These are phyloP conservation scores for Cataglyphis livida DNA, from an alignment of 2,888 invertebrate species.

Conservation along the genomic window DNA sequence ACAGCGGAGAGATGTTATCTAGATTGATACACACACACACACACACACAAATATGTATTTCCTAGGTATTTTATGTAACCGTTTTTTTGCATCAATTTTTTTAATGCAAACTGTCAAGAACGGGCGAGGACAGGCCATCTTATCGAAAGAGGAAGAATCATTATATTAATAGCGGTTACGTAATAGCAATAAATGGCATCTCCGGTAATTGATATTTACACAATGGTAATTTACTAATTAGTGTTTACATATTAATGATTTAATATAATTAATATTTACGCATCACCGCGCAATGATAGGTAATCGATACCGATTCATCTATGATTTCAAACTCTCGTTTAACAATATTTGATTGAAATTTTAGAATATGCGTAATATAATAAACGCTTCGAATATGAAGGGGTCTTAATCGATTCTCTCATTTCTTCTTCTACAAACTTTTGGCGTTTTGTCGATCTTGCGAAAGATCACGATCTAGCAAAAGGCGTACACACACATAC, in stretches of 20 bases:
- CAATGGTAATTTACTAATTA: conserved; percentile 45
- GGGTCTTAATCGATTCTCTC: not conserved
- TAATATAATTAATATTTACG: conserved; percentile 46
- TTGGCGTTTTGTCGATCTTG: not conserved
- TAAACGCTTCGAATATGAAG: not conserved
- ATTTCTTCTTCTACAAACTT: not conserved
- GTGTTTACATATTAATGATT: conserved; percentile 30
- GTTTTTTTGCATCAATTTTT: not conserved
- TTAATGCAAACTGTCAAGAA: not conserved
- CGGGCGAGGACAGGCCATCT: not conserved
- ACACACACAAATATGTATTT: not conserved
- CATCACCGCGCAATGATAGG: conserved; percentile 33
- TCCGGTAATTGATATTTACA: conserved; percentile 43
- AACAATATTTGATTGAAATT: conserved; percentile 6
- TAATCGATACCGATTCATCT: conserved; percentile 32
- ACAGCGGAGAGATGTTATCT: too few relatives aligned
- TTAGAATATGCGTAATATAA: not conserved
- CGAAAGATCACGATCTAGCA: not conserved
- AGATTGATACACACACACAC: too few relatives aligned
- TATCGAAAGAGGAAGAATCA: not conserved
- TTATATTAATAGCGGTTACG: conserved; percentile 14
- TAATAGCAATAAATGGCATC: conserved; percentile 12
- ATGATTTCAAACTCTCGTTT: conserved; percentile 19
- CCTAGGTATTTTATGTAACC: not conserved
- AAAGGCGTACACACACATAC: too few relatives aligned